Evolutionary conservation across 2,113 vertebrate species (phyloP).

Genomic region (Siniperca chuatsi): DNA sequence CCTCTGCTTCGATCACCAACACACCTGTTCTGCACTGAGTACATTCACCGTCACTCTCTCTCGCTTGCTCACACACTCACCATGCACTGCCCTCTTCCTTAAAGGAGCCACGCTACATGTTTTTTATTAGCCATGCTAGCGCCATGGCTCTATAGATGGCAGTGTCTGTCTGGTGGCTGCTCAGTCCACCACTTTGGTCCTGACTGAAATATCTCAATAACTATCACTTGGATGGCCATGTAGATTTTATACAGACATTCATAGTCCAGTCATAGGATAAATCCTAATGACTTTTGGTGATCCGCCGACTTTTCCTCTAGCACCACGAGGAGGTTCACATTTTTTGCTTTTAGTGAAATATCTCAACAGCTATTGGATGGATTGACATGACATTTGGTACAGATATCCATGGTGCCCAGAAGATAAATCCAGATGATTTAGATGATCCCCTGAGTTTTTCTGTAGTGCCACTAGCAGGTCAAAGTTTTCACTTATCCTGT

Average conservation of each 20-base stretch:
- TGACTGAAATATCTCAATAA: neutral
- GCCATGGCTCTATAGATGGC: neutral
- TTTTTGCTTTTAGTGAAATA: too few relatives aligned
- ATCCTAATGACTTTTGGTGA: neutral
- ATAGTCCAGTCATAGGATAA: neutral
- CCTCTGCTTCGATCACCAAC: too few relatives aligned
- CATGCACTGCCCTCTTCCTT: too few relatives aligned
- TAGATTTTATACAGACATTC: neutral
- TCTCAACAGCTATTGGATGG: too few relatives aligned
- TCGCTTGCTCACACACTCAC: too few relatives aligned
- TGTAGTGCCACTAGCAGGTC: neutral
- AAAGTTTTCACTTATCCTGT: neutral
- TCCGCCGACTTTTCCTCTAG: neutral
- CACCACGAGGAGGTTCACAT: neutral
- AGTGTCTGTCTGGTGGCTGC: slow-evolving; percentile 5
- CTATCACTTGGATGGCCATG: neutral
- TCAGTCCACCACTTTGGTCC: neutral
- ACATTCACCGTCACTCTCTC: too few relatives aligned
- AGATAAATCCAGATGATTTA: too few relatives aligned
- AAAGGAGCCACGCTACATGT: neutral
- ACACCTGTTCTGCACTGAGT: too few relatives aligned
- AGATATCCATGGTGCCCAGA: neutral
- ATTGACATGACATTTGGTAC: too few relatives aligned
- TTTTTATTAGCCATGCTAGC: slow-evolving; percentile 23
- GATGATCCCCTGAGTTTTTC: neutral